Base-by-base conservation (phyloP, 2,888 invertebrate genomes). In the Leucoptera coffeella region DNA sequence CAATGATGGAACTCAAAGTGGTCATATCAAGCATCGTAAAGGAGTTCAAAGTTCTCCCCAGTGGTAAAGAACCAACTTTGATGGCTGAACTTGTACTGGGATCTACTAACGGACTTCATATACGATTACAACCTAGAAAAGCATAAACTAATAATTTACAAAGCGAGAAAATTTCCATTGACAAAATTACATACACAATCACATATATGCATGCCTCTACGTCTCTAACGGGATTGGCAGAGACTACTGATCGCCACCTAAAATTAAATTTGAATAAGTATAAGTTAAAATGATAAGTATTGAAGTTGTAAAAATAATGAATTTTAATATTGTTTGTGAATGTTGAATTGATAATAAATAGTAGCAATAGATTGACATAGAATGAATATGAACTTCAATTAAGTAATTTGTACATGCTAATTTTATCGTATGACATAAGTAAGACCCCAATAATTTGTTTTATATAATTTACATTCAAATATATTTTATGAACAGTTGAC, bases 1-100 rank as follows among this genome's bases (percentile, higher is more conserved):
- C 58, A 4, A 51, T 74, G 45, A 42, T 76, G 39, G 75, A 77
- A 41, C 47, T 78, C 37, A 78, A 78, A 43, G 50, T 62, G 0
- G 47, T 56, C 0, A 30, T 77, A 2, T 69, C 75, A 1, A 71
- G 69, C 38, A 37, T 77, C 4, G 39, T 77, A 9, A 60, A 71
- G 27, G 48, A 57, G 22, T 77, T 72, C 35, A 47, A 58, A 34
- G 11, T 53, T 3, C 23, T 45, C 2, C 46, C 49, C 0, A 40
- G 42, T 8, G 45, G 53, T 10, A 54, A 57, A 15, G 51, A 60
- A 36, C 59, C 69, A 1, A 35, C 51, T 22, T 30, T 75, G 8
- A 50, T 57, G 2, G 43, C 60, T 0, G 67, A 73, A 14, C 41
- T 69, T 2, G 60, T 74, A 2, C 39, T 76, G 1, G 57, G 65